Conservation (phyloP, 2,888 invertebrate genomes). For the Leptinotarsa haldemani region DNA sequence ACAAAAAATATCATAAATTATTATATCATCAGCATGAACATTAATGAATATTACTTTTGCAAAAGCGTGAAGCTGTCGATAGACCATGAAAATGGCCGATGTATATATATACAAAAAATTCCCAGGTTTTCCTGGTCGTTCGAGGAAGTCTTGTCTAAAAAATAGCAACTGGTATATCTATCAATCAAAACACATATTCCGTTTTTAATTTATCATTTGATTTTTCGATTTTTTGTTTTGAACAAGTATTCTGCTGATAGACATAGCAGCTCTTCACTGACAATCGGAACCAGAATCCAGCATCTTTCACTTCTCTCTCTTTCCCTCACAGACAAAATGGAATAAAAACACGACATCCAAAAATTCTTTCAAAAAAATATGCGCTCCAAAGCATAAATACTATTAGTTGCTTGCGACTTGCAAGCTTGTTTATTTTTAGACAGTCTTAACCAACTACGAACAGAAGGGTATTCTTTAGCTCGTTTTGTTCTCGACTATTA, state of each 20-base stretch:
- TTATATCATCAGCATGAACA: constrained; percentile 47
- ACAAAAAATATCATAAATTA: constrained; percentile 49
- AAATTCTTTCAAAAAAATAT: constrained; percentile 52
- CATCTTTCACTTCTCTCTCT: constrained; percentile 43
- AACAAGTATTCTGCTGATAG: constrained; percentile 37
- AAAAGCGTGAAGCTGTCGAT: constrained; percentile 51
- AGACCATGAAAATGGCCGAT: constrained; percentile 59
- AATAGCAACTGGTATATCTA: constrained; percentile 34
- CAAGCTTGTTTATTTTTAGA: constrained; percentile 42
- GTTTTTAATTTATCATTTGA: constrained; percentile 28
- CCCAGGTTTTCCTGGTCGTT: constrained; percentile 64
- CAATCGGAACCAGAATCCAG: constrained; percentile 56
- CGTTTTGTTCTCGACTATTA: constrained; percentile 10
- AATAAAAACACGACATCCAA: constrained; percentile 49
- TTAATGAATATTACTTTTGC: constrained; percentile 48
- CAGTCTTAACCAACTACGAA: constrained; percentile 53
- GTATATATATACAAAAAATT: constrained; percentile 65
- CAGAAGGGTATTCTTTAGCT: constrained; percentile 37
- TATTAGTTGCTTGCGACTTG: constrained; percentile 28
- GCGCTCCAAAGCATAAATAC: constrained; percentile 56
- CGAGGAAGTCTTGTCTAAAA: constrained; percentile 55
- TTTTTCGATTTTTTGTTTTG: constrained; percentile 18
- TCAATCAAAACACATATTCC: constrained; percentile 26
- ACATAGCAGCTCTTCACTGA: constrained; percentile 40
- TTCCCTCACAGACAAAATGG: constrained; percentile 53